Base-by-base conservation (phyloP, 2,888 invertebrate species). In the Tanypteryx hageni region DNA sequence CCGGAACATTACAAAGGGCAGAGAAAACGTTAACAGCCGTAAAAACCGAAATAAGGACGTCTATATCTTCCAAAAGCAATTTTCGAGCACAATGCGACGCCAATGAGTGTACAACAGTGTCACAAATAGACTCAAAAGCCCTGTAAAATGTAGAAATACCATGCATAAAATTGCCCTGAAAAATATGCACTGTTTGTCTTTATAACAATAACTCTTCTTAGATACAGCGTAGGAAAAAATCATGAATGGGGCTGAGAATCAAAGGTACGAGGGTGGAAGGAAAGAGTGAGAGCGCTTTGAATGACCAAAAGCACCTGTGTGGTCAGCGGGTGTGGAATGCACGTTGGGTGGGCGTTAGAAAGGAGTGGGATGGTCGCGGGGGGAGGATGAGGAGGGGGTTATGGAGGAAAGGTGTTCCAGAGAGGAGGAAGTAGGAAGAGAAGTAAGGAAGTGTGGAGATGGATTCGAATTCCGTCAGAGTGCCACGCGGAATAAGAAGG, bases 301-400 rank as follows among this genome's bases (percentile, higher is more conserved):
- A 64, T 68, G 89, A 89, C 64, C 27, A 58, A 64, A 61, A 89
- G 89, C 89, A 89, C 89, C 89, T 89, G 89, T 89, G 89, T 89
- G 89, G 89, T 89, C 89, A 89, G 61, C 89, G 31, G 18, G 22
- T 11, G 18, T 61, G 89, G 89, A 89, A 89, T 89, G 89, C 85
- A 57, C 16, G 44, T n/a, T 64, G 89, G 64, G 89, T 64, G 89
- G 64, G 89, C 64, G 68, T 44, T n/a, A n/a, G 18, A 59, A 31
- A 58, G 86, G 86, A 85, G 84, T 11, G 14, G 18, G 22, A n/a
- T 13, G n/a, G 44, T 16, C 14, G 64, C 31, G 82, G 11, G 8
- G 10, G 58, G 18, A 18, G 11, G 7, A 58, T 0, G 85, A 85
- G 56, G 61, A 61, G 64, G 11, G 7, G 11, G 64, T 7, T 7